phyloP scores from a whole-genome alignment of 2,797 vertebrate species.

The Acomys russatus region DNA sequence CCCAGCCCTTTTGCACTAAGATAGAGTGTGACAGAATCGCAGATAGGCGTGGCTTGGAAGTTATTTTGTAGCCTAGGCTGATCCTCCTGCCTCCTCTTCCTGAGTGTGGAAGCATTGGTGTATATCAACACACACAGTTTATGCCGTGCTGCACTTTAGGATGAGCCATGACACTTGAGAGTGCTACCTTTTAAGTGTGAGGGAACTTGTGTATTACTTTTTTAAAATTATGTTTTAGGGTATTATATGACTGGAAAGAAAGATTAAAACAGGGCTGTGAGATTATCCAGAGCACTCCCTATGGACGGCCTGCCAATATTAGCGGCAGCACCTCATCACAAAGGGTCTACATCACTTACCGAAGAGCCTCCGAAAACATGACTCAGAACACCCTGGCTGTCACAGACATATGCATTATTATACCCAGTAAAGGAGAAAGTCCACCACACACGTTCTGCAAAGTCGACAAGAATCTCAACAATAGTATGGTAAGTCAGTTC shows the following conservation, averaged over 20 bases:
- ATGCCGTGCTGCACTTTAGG: background rate
- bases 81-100: background rate
- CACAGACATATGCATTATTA: slow-evolving; percentile 97
- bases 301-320: slow-evolving; percentile 96
- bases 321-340: slow-evolving; percentile 96
- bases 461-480: slow-evolving; percentile 99
- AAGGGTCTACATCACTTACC: slow-evolving; percentile 97
- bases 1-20: background rate
- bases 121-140: background rate
- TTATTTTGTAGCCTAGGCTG: background rate
- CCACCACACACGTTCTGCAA: slow-evolving; percentile 99
- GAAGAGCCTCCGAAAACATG: slow-evolving; percentile 95
- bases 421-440: slow-evolving; percentile 97
- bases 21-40: background rate
- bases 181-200: slow-evolving; percentile 44
- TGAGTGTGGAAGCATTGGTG: background rate
- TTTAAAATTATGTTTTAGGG: slow-evolving; percentile 86
- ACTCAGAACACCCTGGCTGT: slow-evolving; percentile 96
- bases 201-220: slow-evolving; percentile 35
- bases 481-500: slow-evolving; percentile 95
- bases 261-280: slow-evolving; percentile 97
- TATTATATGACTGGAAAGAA: slow-evolving; percentile 98
- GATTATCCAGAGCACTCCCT: slow-evolving; percentile 96
- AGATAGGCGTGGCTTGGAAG: background rate
- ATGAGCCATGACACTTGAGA: slow-evolving; percentile 45